Base-by-base conservation (phyloP, 2,797 vertebrate genomes). In the Apogon talboti region DNA sequence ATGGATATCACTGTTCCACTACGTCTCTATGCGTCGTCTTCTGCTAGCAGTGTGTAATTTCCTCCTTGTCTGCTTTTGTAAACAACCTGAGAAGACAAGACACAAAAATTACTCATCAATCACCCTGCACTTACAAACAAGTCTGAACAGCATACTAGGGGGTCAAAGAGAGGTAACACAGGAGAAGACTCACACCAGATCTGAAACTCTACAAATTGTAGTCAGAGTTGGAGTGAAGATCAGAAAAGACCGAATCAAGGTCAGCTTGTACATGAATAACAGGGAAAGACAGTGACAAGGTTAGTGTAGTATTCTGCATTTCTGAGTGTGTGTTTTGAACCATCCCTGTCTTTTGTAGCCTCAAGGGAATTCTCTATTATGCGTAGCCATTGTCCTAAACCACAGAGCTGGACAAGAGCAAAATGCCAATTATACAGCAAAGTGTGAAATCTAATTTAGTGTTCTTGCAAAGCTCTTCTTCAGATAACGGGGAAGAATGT, bases 81-180 rank as follows among this genome's bases (percentile, higher is more conserved):
- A 76, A 76, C 56, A 71, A 77, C 89, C 92, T 93, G 70, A 55
- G 76, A 89, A 78, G 60, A 80, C 15, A 74, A 83, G 48, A 85
- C 42, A 83, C 11, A 80, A 49, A 71, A 78, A 75, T 66, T 54
- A 87, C 21, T 65, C 43, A 76, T 76, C 50, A 61, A 66, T 79
- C 68, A 76, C 47, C 44, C 21, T 11, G 49, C 66, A 81, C 49
- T 70, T 80, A 9, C 21, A 79, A 81, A 78, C 79, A 80, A 82
- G 79, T 56, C 40, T 55, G 70, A 44, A 61, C 77, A 83, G 48
- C 72, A 76, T 66, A 57, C 16, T 0, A 42, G 15, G n/a, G 33
- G 71, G 74, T 79, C 73, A 81, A 52, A 74, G 9, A 54, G 49
- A 63, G 16, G 56, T 30, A 62, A 55, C 43, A 52, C 7, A 24